These are phyloP conservation scores for Eilema griseolum DNA, from an alignment of 2,888 invertebrate species.

Conservation along the genomic window DNA sequence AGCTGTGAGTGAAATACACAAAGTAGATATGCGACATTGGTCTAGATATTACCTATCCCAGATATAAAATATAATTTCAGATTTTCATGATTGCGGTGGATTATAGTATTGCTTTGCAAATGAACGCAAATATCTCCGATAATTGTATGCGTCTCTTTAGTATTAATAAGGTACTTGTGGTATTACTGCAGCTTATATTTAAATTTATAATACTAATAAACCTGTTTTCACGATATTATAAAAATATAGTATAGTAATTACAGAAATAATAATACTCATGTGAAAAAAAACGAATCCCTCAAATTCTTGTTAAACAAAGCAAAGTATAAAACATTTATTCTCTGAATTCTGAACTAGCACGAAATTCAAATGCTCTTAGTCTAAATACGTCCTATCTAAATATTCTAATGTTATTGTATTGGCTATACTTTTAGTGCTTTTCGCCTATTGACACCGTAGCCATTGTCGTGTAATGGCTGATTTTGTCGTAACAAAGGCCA, in stretches of 20 bases:
- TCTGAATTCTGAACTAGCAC: not conserved
- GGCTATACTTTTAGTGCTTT: constrained; percentile 31
- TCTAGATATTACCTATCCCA: not conserved
- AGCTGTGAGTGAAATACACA: no score
- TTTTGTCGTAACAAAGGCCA: constrained; percentile 16
- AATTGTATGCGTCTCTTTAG: no score
- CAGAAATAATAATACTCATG: not conserved
- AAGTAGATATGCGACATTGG: not conserved
- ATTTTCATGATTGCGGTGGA: not conserved
- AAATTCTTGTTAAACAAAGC: not conserved
- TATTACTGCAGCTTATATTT: not conserved
- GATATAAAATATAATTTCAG: no score
- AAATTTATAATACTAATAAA: not conserved
- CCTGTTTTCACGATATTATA: not conserved
- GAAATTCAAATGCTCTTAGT: not conserved
- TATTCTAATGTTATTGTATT: constrained; percentile 33
- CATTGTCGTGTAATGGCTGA: constrained; percentile 24
- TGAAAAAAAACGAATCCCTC: not conserved
- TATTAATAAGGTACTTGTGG: not conserved
- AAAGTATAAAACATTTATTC: not conserved
- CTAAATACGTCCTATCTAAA: constrained; percentile 20
- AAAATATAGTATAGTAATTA: not conserved
- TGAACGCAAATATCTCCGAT: no score
- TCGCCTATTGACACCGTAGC: constrained; percentile 22
- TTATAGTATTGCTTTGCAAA: no score